Evolutionary conservation across 2,113 vertebrate genomes (phyloP), one percentile per base, ranked within the genome.

Genomic region (Nanorana parkeri): DNA sequence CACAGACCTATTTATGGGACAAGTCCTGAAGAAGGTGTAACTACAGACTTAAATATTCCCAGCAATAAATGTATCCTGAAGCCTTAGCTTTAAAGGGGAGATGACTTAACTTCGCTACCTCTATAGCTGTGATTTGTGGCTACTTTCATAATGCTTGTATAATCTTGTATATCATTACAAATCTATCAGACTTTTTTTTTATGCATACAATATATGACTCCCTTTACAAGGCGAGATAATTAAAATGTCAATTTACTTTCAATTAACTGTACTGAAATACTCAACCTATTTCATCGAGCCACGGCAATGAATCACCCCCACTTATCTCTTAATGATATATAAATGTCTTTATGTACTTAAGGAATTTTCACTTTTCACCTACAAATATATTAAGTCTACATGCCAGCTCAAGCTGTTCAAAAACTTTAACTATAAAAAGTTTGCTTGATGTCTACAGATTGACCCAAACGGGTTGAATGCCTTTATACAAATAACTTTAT

Each of bases 181-280:
- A 73, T 73, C 68, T 73, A 81, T 81, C 79, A 81, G 68, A 72
- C n/a, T 51, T 81, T 78, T 79, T n/a, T 78, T 80, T 80, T 69
- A 80, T 52, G 68, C 79, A 21, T 81, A 81, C 79, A 81, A 81
- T 81, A 81, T 81, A 81, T 28, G 79, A 73, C 79, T 81, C 79
- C 79, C 68, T 81, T 81, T 81, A 81, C 71, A 81, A 73, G 60
- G 68, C 55, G 20, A 73, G 79, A 81, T 81, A 81, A 81, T 81
- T 81, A 81, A 81, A 72, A 81, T 81, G 79, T 81, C 79, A 81
- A 81, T 81, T 81, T 72, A 81, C 68, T 81, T 81, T 81, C 79
- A 81, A 81, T 81, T 81, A 81, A 73, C 79, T 81, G 79, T 73
- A 73, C 58, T 73, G 68, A 73, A 81, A 73, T 54, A 23, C 58